phyloP scores from a whole-genome alignment of 2,888 invertebrate genomes.

The Phengaris alcon region DNA sequence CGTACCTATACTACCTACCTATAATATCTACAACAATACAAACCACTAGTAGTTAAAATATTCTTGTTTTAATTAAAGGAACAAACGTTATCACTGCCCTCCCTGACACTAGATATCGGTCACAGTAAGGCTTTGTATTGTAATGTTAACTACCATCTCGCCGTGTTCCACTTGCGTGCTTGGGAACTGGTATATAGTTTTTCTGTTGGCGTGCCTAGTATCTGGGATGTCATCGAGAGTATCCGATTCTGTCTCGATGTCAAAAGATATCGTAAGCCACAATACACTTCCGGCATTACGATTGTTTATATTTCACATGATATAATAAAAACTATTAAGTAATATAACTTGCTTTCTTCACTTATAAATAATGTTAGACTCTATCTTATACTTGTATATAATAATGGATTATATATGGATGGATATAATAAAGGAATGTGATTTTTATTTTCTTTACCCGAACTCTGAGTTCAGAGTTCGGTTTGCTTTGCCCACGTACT shows the following conservation, averaged over 20 bases:
- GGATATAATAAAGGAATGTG: no score
- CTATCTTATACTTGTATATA: no score
- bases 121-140: conserved; percentile 14
- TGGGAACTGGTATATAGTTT: conserved; percentile 4
- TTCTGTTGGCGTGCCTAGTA: conserved; percentile 16
- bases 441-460: no score
- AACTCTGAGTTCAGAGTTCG: no score
- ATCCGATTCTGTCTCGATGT: conserved; percentile 18
- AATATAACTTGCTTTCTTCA: neutral
- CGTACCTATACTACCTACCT: no score
- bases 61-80: conserved; percentile 11
- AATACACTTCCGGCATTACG: conserved; percentile 11
- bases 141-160: conserved; percentile 12
- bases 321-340: conserved; percentile 20
- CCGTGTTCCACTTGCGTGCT: conserved; percentile 16
- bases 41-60: neutral
- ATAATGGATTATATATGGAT: no score
- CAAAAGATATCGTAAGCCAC: conserved; percentile 21
- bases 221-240: conserved; percentile 16
- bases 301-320: conserved; percentile 25
- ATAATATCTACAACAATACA: neutral
- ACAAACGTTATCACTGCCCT: conserved; percentile 5
- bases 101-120: neutral
- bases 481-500: no score
- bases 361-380: neutral